Conservation (phyloP, 2,113 vertebrate species). For the Macroglossus sobrinus region DNA sequence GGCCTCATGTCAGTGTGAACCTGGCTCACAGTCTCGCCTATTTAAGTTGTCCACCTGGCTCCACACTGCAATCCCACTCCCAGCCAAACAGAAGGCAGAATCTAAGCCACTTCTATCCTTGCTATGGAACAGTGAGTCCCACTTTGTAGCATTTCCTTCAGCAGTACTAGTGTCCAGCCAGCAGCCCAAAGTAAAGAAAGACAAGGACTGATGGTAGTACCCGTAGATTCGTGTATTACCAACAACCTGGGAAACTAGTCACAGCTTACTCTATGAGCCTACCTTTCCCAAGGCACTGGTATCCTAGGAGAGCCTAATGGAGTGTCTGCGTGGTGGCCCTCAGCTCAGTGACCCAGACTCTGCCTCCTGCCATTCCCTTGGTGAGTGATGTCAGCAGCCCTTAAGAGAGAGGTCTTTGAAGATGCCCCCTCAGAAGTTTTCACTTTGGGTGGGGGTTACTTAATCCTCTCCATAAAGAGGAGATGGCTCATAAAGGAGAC, state of each 20-base stretch:
- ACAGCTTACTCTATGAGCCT: rapidly evolving
- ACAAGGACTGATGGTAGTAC: not conserved
- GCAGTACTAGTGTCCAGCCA: not conserved
- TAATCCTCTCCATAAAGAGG: not conserved
- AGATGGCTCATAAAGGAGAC: not conserved
- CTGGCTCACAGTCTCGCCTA: not conserved
- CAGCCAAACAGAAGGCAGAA: not conserved
- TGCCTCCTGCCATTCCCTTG: not conserved
- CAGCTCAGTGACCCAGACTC: not conserved
- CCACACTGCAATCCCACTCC: rapidly evolving
- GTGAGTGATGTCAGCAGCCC: not conserved
- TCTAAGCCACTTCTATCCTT: rapidly evolving
- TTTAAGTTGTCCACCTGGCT: not conserved
- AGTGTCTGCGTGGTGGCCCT: not conserved
- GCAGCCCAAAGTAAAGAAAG: rapidly evolving
- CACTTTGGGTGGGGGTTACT: not conserved
- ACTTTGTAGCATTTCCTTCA: rapidly evolving
- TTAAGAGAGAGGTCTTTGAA: not conserved
- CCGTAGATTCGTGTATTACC: not conserved
- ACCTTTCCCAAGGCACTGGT: not conserved
- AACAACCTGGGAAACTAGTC: not conserved
- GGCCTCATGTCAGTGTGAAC: rapidly evolving
- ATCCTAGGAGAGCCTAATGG: not conserved
- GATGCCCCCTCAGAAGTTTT: rapidly evolving
- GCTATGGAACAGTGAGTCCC: not conserved